These are phyloP conservation scores for Petrocephalus microphthalmus DNA, from an alignment of 2,113 vertebrate genomes.

Conservation along the genomic window DNA sequence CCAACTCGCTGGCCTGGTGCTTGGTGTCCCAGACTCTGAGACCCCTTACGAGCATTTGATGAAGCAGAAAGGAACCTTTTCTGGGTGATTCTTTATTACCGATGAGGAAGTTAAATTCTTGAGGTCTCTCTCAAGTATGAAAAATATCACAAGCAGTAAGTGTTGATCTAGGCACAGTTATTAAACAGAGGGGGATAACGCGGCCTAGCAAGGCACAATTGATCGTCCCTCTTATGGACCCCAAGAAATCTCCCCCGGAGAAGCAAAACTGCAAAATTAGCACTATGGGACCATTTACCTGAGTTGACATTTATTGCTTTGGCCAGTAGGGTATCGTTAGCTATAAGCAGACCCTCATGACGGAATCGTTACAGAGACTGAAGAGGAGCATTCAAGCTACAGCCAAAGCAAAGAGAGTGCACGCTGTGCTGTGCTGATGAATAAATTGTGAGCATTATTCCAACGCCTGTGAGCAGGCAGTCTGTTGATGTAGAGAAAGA, in stretches of 20 bases:
- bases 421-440: neutral
- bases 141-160: neutral
- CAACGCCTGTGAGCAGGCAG: neutral
- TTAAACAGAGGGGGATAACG: neutral
- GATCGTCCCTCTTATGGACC: neutral
- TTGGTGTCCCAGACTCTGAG: neutral
- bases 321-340: neutral
- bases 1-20: neutral
- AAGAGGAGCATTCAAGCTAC: neutral
- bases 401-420: neutral
- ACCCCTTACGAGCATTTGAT: neutral
- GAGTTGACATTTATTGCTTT: neutral
- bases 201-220: neutral
- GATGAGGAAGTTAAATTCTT: neutral
- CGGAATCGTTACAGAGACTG: neutral
- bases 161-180: neutral
- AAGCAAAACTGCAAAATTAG: neutral
- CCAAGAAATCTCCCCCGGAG: neutral
- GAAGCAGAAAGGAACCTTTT: neutral
- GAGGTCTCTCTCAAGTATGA: neutral
- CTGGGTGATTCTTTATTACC: neutral
- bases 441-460: slow-evolving; percentile 1
- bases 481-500: neutral
- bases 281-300: neutral
- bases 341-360: neutral